Evolutionary conservation across 2,113 vertebrate genomes (phyloP).

Genomic region (Eidolon helvum): DNA sequence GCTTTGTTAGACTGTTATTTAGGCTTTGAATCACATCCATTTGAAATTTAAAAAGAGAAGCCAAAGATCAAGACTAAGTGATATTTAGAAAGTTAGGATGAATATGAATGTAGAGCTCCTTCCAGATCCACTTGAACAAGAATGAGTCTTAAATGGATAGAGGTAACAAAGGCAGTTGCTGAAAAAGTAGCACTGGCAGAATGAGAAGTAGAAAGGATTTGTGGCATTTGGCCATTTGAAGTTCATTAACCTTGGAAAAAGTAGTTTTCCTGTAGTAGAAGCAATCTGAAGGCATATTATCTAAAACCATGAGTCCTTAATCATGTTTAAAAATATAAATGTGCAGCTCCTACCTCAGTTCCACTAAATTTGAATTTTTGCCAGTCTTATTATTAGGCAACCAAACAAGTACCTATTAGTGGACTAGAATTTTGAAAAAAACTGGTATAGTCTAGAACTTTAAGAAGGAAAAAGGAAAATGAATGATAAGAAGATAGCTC

Average conservation of each 20-base stretch:
- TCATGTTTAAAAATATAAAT: not conserved
- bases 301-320: not conserved
- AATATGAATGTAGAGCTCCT: not conserved
- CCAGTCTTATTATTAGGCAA: not conserved
- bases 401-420: not conserved
- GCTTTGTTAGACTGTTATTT: not conserved
- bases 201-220: not conserved
- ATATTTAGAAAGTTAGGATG: not conserved
- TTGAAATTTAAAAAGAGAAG: not conserved
- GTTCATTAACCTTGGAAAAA: not conserved
- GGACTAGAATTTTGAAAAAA: not conserved
- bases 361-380: not conserved
- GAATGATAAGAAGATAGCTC: not conserved
- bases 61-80: not conserved
- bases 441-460: not conserved
- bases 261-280: not conserved
- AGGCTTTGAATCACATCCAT: not conserved
- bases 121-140: not conserved
- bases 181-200: not conserved
- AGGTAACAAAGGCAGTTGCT: not conserved
- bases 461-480: not conserved
- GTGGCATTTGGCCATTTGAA: not conserved
- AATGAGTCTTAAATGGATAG: not conserved
- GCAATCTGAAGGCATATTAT: not conserved
- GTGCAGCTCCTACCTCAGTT: not conserved